Evolutionary conservation across 2,888 invertebrate species (phyloP).

Genomic region (Cosmia pyralina): DNA sequence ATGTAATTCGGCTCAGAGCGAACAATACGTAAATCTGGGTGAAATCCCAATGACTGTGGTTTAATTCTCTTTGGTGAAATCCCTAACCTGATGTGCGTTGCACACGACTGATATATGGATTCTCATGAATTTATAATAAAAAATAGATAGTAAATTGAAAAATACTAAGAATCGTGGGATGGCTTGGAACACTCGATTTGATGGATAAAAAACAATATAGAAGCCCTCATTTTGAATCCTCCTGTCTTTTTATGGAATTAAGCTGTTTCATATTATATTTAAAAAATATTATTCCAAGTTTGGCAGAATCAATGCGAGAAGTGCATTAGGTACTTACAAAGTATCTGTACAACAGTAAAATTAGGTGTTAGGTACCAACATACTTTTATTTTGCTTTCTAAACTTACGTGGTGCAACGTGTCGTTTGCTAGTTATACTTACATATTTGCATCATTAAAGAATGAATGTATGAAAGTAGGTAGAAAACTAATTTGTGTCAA

Average conservation of each 20-base stretch:
- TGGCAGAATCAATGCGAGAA: background rate
- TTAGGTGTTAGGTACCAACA: background rate
- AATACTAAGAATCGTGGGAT: background rate
- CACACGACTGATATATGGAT: background rate
- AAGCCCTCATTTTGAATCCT: too few relatives aligned
- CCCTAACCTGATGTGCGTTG: background rate
- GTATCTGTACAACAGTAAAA: background rate
- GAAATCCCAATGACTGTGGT: too few relatives aligned
- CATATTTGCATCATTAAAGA: background rate
- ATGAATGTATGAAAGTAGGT: background rate
- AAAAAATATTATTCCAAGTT: background rate
- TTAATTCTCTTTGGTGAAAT: too few relatives aligned
- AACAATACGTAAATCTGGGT: background rate
- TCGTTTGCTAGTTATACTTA: background rate
- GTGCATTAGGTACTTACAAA: background rate
- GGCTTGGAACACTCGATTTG: background rate
- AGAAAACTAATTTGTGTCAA: background rate
- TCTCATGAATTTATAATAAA: background rate
- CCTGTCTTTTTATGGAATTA: background rate
- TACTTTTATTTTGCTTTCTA: background rate
- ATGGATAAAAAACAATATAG: background rate
- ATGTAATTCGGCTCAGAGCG: slow-evolving; percentile 3
- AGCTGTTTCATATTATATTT: background rate
- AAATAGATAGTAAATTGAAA: background rate
- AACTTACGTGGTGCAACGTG: background rate